Base-by-base conservation (phyloP, 2,797 vertebrate species). In the Menidia menidia region DNA sequence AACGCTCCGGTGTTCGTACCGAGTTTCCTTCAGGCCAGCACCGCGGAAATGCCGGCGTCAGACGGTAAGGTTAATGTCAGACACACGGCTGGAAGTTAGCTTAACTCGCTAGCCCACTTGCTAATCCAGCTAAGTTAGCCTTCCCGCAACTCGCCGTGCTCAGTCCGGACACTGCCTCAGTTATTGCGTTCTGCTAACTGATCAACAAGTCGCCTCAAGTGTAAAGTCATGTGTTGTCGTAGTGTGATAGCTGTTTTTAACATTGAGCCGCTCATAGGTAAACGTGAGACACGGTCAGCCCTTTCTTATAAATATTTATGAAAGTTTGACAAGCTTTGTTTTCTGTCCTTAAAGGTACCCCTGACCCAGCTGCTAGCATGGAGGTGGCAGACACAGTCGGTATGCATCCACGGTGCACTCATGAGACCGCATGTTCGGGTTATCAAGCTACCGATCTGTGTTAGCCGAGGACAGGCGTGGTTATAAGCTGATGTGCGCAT, bases 1-100 rank as follows among this genome's bases (percentile, higher is more conserved):
- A 96, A 98, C 86, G 97, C 97, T 57, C 93, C 97, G 54, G 96
- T 96, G 86, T 99, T 99, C 74, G 96, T 99, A 43, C 98, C 97
- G 76, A 95, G 95, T 75, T 98, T 97, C 86, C 79, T 96, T 19
- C 92, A 94, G 14, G 73, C 88, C 63, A 57, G 78, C 77, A 45
- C 89, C 52, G 86, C 75, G n/a, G 94, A 93, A 50, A 90, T 79
- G 53, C 81, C 91, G 54, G 87, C 93, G n/a, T 63, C 90, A 32
- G 90, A 89, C 68, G 93, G 94, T 93, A 74, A 72, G 89, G 86
- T 87, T 75, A 35, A 11, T 0, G 48, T 15, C 72, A 57, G 61
- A 52, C 86, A 74, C 71, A 83, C 64, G 75, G 57, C 50, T 86
- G 70, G 72, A 85, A 88, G 81, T 91, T 91, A 91, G 92, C 90